Percentiles rank a stretch among this genome's conserved stretches.
phyloP scores from a whole-genome alignment of 1,140 invertebrate genomes.

The Macrobrachium nipponense region DNA sequence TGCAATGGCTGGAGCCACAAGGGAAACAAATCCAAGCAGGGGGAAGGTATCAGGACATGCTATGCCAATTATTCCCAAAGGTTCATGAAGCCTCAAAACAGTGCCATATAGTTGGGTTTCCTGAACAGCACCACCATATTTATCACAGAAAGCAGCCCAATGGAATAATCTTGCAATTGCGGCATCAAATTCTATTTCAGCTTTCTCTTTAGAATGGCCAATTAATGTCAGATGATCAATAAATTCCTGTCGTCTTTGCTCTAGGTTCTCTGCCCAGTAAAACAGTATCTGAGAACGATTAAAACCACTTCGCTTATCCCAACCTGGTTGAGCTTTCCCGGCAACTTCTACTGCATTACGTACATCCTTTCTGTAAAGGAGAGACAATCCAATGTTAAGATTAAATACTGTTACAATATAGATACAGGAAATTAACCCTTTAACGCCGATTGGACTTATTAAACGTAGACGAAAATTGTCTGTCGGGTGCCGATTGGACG shows the following conservation, averaged over 20 bases:
- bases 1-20: slow-evolving; percentile 70
- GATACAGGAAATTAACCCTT: too few relatives aligned
- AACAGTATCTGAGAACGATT: slow-evolving; percentile 72
- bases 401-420: too few relatives aligned
- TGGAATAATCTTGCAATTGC: slow-evolving; percentile 70
- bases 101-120: slow-evolving; percentile 71
- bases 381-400: too few relatives aligned
- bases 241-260: slow-evolving; percentile 68
- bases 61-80: slow-evolving; percentile 72
- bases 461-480: too few relatives aligned
- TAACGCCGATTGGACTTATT: too few relatives aligned
- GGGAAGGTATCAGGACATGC: slow-evolving; percentile 70
- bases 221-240: slow-evolving; percentile 65
- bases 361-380: slow-evolving; percentile 69
- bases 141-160: slow-evolving; percentile 71
- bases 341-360: slow-evolving; percentile 72
- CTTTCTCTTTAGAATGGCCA: slow-evolving; percentile 65
- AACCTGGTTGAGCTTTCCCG: slow-evolving; percentile 67
- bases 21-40: slow-evolving; percentile 70
- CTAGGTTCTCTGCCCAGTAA: slow-evolving; percentile 72
- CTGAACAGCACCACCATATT: slow-evolving; percentile 70
- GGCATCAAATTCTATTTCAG: slow-evolving; percentile 68
- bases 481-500: too few relatives aligned
- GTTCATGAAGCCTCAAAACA: slow-evolving; percentile 69
- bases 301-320: slow-evolving; percentile 71